Conservation (phyloP, 1,140 invertebrate genomes). For the Hycleus phaleratus region DNA sequence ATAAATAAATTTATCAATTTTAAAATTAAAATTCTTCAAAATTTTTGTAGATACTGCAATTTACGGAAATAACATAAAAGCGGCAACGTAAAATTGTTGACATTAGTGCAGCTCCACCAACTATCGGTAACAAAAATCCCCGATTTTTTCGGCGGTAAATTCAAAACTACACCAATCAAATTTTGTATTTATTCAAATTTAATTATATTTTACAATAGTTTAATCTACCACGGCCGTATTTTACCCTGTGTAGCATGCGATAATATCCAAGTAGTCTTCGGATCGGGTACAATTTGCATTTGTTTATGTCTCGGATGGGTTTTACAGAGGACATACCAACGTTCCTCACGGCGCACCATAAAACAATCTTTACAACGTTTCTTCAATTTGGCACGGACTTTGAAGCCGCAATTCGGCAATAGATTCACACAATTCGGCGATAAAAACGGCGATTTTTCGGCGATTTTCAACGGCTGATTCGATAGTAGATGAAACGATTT, state of each 20-base stretch:
- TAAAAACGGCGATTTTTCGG: slow-evolving; percentile 5
- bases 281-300: slow-evolving; percentile 56
- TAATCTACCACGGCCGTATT: slow-evolving; percentile 49
- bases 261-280: slow-evolving; percentile 60
- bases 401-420: slow-evolving; percentile 45
- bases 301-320: slow-evolving; percentile 72
- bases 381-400: slow-evolving; percentile 51
- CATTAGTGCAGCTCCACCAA: too few species aligned
- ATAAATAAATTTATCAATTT: too few species aligned
- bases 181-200: too few species aligned
- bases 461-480: background rate
- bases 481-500: too few species aligned
- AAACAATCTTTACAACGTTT: slow-evolving; percentile 70
- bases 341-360: slow-evolving; percentile 57
- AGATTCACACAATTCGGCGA: slow-evolving; percentile 9
- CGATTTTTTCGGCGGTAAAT: too few species aligned
- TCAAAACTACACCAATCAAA: background rate
- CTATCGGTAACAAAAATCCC: too few species aligned
- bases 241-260: slow-evolving; percentile 61
- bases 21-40: too few species aligned
- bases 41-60: too few species aligned
- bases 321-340: slow-evolving; percentile 65
- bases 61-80: too few species aligned
- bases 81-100: too few species aligned
- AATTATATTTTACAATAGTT: background rate